Base-by-base conservation (phyloP, 2,888 invertebrate species). In the Hedya salicella region DNA sequence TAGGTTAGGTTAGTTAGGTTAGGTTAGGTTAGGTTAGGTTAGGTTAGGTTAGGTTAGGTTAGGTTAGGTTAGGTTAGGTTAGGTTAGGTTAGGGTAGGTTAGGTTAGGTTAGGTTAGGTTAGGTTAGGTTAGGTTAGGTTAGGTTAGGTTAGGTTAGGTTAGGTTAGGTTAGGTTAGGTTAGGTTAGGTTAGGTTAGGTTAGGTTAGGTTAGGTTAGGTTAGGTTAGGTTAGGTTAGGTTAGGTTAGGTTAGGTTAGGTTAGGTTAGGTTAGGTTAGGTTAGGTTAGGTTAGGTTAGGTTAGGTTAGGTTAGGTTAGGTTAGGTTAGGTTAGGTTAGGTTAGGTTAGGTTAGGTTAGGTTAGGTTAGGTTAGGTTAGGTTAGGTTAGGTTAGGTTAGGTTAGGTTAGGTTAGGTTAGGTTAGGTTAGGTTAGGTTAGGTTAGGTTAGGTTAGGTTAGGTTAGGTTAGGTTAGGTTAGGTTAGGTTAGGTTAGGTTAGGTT, bases 311-410 rank as follows among this genome's bases (percentile, higher is more conserved):
- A 67, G 71, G 69, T 70, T 67, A 69, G 71, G 73, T 69, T 70
- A 72, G 73, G 71, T 70, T 71, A 70, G 70, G 71, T 70, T 71
- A 71, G 71, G 69, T 69, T 70, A 69, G 69, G 70, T 68, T 68
- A 66, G 68, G 68, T 67, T 67, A 68, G 69, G 70, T 67, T 67
- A 68, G 68, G 70, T 62, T 68, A 62, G 68, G 66, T 65, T 68
- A 57, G 61, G 68, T 60, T 63, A 46, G 61, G 69, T 63, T 70
- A 68, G 67, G 70, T 68, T 69, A 69, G 63, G 70, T 69, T 69
- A 68, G 65, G 70, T 69, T 69, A 67, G 68, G 70, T 69, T 65
- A 64, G 67, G 70, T 64, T 63, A 67, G 65, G 68, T 64, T 65
- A 69, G 67, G 67, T 67, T 62, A 69, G 67, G 64, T 64, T 67